These are phyloP conservation scores for Galleria mellonella DNA, from an alignment of 1,140 invertebrate species.

Conservation along the genomic window DNA sequence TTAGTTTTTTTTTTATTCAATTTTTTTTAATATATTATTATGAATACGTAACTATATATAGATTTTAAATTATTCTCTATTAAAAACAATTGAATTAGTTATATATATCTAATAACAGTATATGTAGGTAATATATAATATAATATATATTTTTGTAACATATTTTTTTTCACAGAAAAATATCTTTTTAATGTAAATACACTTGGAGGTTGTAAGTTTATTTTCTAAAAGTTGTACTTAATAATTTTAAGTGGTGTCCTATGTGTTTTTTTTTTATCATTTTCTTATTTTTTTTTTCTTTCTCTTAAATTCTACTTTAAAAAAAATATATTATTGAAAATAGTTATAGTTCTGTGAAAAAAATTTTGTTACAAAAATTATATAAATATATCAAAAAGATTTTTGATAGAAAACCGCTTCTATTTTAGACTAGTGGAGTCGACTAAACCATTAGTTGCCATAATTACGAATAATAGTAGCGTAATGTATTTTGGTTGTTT, in stretches of 20 bases:
- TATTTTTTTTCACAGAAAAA: slow-evolving; percentile 43
- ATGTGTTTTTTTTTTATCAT: too few species aligned
- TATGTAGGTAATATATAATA: background rate
- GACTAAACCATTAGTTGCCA: slow-evolving; percentile 39
- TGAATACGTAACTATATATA: too few species aligned
- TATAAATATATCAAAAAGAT: background rate
- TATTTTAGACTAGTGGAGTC: slow-evolving; percentile 46
- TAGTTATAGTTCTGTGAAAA: background rate
- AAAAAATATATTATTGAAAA: too few species aligned
- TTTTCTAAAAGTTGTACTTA: slow-evolving; percentile 18
- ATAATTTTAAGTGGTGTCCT: slow-evolving; percentile 10
- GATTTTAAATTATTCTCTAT: too few species aligned
- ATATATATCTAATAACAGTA: too few species aligned
- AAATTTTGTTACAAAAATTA: background rate
- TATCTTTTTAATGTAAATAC: background rate
- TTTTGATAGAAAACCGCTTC: slow-evolving; percentile 29
- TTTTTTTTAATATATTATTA: too few species aligned
- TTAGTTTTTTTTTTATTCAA: too few species aligned
- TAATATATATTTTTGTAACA: slow-evolving; percentile 14
- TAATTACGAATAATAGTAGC: slow-evolving; percentile 31
- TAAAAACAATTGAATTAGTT: too few species aligned
- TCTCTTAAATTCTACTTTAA: too few species aligned
- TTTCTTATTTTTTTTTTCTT: too few species aligned
- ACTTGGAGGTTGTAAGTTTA: background rate
- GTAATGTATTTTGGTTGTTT: slow-evolving; percentile 46